Evolutionary conservation across 2,888 invertebrate species (phyloP), one percentile per base, ranked within the genome.

Genomic region (Phengaris alcon): DNA sequence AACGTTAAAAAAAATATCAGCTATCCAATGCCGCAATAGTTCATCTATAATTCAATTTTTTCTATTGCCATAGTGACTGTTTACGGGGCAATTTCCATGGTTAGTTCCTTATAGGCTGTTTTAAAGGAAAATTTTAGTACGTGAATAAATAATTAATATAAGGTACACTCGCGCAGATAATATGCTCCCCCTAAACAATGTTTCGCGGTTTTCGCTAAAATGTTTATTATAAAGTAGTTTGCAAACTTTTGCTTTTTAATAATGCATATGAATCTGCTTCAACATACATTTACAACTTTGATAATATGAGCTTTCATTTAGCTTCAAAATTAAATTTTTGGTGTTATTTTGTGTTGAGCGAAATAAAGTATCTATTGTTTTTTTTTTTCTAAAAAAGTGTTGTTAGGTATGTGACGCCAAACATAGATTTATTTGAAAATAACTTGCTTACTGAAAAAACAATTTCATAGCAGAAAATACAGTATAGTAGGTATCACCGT

Each of bases 11-110:
- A 86, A 90, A 89, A 90, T 81, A 84, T 86, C 87, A 35, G 35
- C 35, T 86, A 85, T 87, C 86, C 83, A 82, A 81, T 82, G 82
- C 86, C 83, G 82, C 85, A 87, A 88, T 87, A 86, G 86, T 86
- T 85, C 86, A 87, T 89, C 85, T 88, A 86, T 89, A 88, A 90
- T 90, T 90, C 87, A 88, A 89, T 89, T 87, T 86, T 85, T 84
- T 81, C 84, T 85, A 86, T 88, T 86, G 87, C 84, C 82, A 84
- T 64, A 64, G 74, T 80, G 84, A 80, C 84, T 86, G 85, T 87
- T 87, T 87, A 57, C 57, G 57, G 15, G 84, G 84, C 86, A 85
- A 88, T 88, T 87, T 88, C 81, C 83, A 82, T 79, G 79, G 82
- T 84, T 88, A 87, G 88, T 87, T 87, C 81, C 78, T 82, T 80